Conservation (phyloP, 2,888 invertebrate species). For the Xestia rhomboidea region DNA sequence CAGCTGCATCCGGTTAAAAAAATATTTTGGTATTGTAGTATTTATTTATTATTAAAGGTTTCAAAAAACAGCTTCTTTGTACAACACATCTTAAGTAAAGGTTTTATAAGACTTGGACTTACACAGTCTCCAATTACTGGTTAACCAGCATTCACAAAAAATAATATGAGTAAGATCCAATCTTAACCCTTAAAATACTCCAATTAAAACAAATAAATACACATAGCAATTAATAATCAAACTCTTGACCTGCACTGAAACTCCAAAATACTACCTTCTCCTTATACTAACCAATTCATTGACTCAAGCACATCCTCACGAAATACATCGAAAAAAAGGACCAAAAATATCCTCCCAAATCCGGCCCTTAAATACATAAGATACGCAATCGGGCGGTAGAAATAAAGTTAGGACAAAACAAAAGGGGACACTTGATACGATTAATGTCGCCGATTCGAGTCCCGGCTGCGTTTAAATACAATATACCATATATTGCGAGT, state of each 20-base stretch:
- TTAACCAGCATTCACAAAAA: no score
- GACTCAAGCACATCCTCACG: conserved; percentile 16
- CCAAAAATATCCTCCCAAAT: conserved; percentile 60
- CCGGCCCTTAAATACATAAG: conserved; percentile 70
- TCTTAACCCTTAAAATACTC: not conserved
- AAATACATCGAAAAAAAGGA: conserved; percentile 26
- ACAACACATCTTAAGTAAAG: no score
- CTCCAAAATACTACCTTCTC: not conserved
- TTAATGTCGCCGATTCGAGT: conserved; percentile 75
- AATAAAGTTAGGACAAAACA: conserved; percentile 84
- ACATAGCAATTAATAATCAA: not conserved
- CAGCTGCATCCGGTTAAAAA: no score
- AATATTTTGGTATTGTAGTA: no score
- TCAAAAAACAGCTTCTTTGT: no score
- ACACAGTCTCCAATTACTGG: no score
- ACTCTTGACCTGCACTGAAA: no score
- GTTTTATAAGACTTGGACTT: no score
- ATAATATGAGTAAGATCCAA: not conserved
- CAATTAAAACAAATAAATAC: not conserved
- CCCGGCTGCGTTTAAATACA: conserved; percentile 69
- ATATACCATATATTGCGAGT: conserved; percentile 65
- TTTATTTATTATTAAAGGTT: no score
- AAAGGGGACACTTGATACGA: conserved; percentile 76
- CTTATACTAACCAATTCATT: conserved; percentile 12
- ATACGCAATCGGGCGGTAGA: conserved; percentile 76